A percentile compares a stretch with the other conserved stretches of the same genome.
Conservation (phyloP, 2,888 invertebrate genomes). For the Macrophya alboannulata region DNA sequence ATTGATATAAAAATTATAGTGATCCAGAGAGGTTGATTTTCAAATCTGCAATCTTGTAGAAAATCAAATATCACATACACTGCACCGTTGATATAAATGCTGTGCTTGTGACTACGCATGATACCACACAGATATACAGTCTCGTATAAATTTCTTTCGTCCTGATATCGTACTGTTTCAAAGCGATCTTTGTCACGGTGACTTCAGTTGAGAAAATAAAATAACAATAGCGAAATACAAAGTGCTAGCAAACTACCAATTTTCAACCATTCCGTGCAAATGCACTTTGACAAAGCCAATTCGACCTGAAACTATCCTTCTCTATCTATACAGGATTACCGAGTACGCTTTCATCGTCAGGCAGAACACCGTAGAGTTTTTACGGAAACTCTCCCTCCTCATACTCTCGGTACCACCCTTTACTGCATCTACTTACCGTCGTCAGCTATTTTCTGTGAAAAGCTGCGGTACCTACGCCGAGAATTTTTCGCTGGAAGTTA, state of each 20-base stretch:
- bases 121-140: not conserved
- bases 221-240: slow-evolving; percentile 4
- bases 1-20: slow-evolving; percentile 30
- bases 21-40: not conserved
- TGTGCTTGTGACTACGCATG: not conserved
- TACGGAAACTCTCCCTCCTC: not conserved
- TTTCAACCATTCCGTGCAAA: slow-evolving; percentile 25
- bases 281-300: slow-evolving; percentile 32
- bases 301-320: not conserved
- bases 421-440: slow-evolving; percentile 49
- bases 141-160: not conserved
- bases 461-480: not conserved
- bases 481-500: slow-evolving; percentile 33
- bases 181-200: not conserved
- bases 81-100: not conserved
- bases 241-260: slow-evolving; percentile 7
- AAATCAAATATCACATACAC: not conserved
- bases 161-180: not conserved
- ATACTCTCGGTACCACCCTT: not conserved
- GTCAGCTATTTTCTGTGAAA: slow-evolving; percentile 48
- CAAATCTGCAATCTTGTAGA: not conserved
- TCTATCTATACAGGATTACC: slow-evolving; percentile 15
- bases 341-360: slow-evolving; percentile 14
- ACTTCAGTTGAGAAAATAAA: not conserved
- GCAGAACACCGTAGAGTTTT: slow-evolving; percentile 7